phyloP scores from a whole-genome alignment of 2,797 vertebrate species.

The Falco cherrug region DNA sequence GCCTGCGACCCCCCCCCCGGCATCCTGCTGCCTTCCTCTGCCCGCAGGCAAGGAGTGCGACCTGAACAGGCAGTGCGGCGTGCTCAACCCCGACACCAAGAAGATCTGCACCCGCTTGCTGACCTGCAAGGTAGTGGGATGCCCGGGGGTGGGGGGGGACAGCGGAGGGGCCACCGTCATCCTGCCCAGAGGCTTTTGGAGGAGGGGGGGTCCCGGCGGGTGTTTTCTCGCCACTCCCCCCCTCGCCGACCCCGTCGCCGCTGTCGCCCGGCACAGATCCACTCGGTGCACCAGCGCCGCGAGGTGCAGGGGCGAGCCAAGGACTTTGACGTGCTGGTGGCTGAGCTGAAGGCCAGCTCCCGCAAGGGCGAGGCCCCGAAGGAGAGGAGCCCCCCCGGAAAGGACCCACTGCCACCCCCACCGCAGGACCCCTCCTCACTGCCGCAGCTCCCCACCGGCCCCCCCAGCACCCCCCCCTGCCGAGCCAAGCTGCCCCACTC shows the following conservation, averaged over 20 bases:
- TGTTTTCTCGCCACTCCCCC: no score
- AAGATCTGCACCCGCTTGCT: constrained; percentile 92
- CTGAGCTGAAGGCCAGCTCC: constrained; percentile 87
- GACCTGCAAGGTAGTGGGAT: constrained; percentile 87
- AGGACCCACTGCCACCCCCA: constrained; percentile 11
- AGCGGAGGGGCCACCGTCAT: not conserved
- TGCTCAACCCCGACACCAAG: constrained; percentile 91
- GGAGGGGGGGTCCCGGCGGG: not conserved
- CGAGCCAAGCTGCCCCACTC: constrained; percentile 80
- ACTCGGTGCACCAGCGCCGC: constrained; percentile 92
- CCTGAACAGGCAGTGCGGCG: constrained; percentile 92
- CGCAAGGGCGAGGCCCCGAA: constrained; percentile 80
- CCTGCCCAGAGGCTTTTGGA: not conserved
- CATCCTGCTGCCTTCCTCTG: constrained; percentile 35
- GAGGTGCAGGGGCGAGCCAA: constrained; percentile 90
- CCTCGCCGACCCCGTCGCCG: not conserved
- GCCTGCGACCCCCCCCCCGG: not conserved
- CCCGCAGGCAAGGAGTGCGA: constrained; percentile 89
- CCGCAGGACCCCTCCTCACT: constrained; percentile 34
- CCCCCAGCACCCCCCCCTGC: constrained; percentile 69
- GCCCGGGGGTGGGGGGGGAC: not conserved
- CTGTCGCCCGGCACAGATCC: constrained; percentile 79
- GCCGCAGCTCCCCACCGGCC: constrained; percentile 68
- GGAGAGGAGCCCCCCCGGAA: constrained; percentile 78
- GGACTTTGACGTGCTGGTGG: constrained; percentile 91